Evolutionary conservation across 2,888 invertebrate species (phyloP), one percentile per base, ranked within the genome.

Genomic region (Chloroclysta siterata): DNA sequence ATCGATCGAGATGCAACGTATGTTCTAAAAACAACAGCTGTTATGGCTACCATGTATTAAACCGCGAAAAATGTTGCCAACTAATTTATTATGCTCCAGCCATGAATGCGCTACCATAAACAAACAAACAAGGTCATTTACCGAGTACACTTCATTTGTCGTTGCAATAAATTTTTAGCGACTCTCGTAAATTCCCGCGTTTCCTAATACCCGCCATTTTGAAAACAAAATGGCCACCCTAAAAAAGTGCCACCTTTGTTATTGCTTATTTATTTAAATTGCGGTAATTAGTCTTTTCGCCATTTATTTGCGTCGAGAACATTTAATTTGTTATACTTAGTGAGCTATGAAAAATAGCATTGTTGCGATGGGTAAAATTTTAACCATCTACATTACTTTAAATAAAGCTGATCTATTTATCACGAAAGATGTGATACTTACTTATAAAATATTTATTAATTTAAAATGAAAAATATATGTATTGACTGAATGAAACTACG

Each of bases 211-310:
- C 63, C 50, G 65, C 73, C 70, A 70, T 73, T 73, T 72, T 68
- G 63, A 63, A 71, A 69, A 62, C 61, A 72, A 77, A 75, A 77
- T 73, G 73, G 75, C 68, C 42, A 50, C 65, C 60, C 65, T 63
- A 73, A 71, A 76, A 77, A 79, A 76, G 66, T 69, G 71, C 65
- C 70, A 71, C 63, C 69, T 72, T 76, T 79, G 50, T 63, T 76
- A 81, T 78, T 77, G 80, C 76, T 76, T 83, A 78, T 84, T 82
- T 83, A 82, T 84, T 83, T 79, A 82, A 82, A 84, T 84, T 76
- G 71, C 36, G 63, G 72, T 79, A 82, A 84, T 84, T 83, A 83
- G 74, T 73, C 65, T 63, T 68, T 70, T 53, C 67, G 57, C 70
- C 70, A 75, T 77, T 75, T 76, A 71, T 77, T 75, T 74, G 53